Evolutionary conservation across 2,888 invertebrate genomes (phyloP), one percentile per base, ranked within the genome.

Genomic region (Muscina levida): DNA sequence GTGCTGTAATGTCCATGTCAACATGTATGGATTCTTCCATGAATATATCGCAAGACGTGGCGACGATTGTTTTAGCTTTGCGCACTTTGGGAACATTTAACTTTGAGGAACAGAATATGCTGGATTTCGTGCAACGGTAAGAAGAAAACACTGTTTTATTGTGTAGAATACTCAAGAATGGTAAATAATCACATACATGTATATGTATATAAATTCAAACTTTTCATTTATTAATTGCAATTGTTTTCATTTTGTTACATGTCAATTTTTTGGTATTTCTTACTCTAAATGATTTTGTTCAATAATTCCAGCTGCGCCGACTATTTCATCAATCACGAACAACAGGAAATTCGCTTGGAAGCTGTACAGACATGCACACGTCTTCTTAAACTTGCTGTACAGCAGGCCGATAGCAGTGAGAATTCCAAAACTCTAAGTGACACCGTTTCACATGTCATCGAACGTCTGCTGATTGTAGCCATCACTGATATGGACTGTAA

Each of bases 401-500:
- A 93, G 78, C 91, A 92, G 78, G 92, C 92, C 4, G 91, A 92
- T 6, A 87, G 90, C 3, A 92, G 93, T 83, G 93, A 93, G 79
- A 94, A 94, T 42, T 96, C 96, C 2, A 95, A 95, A 85, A 97
- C 97, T 0, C 94, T 98, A 0, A 96, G 96, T 44, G 94, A 94
- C 84, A 95, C 98, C 0, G 96, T 99, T 13, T 96, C 97, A 6
- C 95, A 97, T 88, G 98, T 99, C 2, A 92, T 99, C 17, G 95
- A 95, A 67, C 97, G 98, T 88, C 92, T 99, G 44, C 91, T 99
- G 1, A 94, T 96, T 46, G 98, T 98, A 4, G 97, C 98, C 48
- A 97, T 99, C 67, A 98, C 98, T 2, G 99, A 99, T 90, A 95
- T 96, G 88, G 98, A 99, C 89, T 94, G 97, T 48, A 97, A 97